Conservation (phyloP, 2,888 invertebrate species). For the Orthosia incerta region DNA sequence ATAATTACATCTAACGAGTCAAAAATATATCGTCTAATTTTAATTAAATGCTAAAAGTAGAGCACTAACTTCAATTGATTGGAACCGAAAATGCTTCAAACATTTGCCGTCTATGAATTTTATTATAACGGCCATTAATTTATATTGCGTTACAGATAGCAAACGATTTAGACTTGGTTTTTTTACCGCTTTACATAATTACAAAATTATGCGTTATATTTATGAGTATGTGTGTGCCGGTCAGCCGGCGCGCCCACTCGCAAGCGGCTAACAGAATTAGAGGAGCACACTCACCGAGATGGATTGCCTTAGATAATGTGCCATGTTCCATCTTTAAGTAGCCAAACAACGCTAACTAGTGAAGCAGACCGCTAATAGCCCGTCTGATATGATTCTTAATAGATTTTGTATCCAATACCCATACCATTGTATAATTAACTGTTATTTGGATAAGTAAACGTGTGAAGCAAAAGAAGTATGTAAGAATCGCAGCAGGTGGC, state of each 20-base stretch:
- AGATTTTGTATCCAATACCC: slow-evolving; percentile 45
- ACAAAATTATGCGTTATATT: slow-evolving; percentile 88
- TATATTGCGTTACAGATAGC: slow-evolving; percentile 89
- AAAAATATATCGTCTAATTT: slow-evolving; percentile 72
- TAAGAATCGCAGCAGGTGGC: no score
- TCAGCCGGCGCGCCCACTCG: slow-evolving; percentile 81
- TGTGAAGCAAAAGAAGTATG: no score
- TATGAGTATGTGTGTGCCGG: slow-evolving; percentile 75
- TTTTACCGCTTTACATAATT: slow-evolving; percentile 89
- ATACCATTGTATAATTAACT: slow-evolving; percentile 26
- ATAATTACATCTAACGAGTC: slow-evolving; percentile 64
- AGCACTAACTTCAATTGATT: slow-evolving; percentile 84
- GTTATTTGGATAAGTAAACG: slow-evolving; percentile 37
- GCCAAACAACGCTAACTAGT: slow-evolving; percentile 80
- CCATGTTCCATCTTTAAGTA: slow-evolving; percentile 84
- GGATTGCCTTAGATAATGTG: slow-evolving; percentile 85
- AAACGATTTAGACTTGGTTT: slow-evolving; percentile 84
- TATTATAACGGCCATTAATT: slow-evolving; percentile 86
- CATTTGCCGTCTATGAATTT: slow-evolving; percentile 84
- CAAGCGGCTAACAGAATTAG: slow-evolving; percentile 80
- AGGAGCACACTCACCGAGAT: slow-evolving; percentile 83
- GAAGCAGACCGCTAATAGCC: slow-evolving; percentile 81
- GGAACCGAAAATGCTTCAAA: slow-evolving; percentile 80
- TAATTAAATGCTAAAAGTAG: slow-evolving; percentile 84
- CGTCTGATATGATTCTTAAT: slow-evolving; percentile 74